These are phyloP conservation scores for Horisme vitalbata DNA, from an alignment of 2,888 invertebrate genomes.

Conservation along the genomic window DNA sequence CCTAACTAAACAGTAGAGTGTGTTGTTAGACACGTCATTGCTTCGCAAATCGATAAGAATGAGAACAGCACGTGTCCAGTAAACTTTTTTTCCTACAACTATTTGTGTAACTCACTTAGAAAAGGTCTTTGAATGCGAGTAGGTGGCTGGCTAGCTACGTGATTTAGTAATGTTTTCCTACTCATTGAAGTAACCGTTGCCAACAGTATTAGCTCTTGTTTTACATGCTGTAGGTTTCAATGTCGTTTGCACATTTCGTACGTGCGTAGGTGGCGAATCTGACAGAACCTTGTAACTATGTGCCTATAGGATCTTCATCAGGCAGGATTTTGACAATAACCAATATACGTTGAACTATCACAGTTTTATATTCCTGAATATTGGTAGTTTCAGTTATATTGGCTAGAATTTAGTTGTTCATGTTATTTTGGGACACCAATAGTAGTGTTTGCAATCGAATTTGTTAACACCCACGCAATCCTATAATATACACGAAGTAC, in stretches of 20 bases:
- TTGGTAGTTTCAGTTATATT: not conserved
- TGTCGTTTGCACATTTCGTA: conserved; percentile 10
- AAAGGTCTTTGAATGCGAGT: conserved; percentile 14
- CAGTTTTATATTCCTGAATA: not conserved
- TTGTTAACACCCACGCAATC: not conserved
- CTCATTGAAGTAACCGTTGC: conserved; percentile 11
- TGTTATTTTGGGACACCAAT: not conserved
- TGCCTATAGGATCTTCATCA: conserved; percentile 10
- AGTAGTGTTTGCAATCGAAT: not conserved
- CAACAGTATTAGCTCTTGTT: conserved; percentile 15
- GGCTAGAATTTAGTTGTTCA: not conserved
- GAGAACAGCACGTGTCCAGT: not conserved
- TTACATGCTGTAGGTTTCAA: conserved; percentile 2
- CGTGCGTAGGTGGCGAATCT: conserved; percentile 16
- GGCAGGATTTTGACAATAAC: conserved; percentile 11
- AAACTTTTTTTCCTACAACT: not conserved
- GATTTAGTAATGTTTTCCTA: conserved; percentile 31
- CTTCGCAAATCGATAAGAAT: no score
- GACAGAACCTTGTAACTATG: conserved; percentile 10
- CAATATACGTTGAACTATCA: conserved; percentile 7
- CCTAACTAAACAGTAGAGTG: no score
- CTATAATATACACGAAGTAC: no score
- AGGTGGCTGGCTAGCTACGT: conserved; percentile 23
- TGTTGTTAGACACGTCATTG: no score
- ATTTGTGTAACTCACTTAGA: conserved; percentile 13